These are phyloP conservation scores for Peromyscus nudipes DNA, from an alignment of 2,797 vertebrate genomes.

Conservation along the genomic window DNA sequence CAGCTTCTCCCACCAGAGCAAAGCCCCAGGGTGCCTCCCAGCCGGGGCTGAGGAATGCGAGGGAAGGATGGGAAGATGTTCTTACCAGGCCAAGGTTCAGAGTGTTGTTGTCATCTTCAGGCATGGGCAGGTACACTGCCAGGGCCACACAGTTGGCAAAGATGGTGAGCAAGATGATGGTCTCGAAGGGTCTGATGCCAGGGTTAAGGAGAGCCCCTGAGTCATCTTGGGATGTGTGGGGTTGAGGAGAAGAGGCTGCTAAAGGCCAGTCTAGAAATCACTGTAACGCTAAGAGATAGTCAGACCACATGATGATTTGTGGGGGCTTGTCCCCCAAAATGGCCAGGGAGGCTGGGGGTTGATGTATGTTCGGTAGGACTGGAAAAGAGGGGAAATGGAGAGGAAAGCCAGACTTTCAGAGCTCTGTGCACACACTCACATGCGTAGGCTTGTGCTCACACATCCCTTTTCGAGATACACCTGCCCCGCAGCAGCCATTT, in stretches of 20 bases:
- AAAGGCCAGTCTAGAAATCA: background rate
- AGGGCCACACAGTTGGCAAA: constrained; percentile 97
- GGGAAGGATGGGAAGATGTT: rapidly evolving
- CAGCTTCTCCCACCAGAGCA: background rate
- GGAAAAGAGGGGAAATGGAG: rapidly evolving
- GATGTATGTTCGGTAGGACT: background rate
- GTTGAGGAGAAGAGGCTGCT: rapidly evolving
- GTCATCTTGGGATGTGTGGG: background rate
- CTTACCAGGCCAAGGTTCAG: constrained; percentile 95
- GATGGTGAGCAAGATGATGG: constrained; percentile 97
- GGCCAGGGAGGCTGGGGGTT: background rate
- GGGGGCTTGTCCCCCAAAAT: background rate
- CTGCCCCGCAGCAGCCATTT: background rate
- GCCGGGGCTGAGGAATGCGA: background rate
- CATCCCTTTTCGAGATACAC: background rate
- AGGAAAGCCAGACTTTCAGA: background rate
- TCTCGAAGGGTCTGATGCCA: constrained; percentile 94
- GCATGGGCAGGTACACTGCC: constrained; percentile 97
- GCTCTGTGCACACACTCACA: rapidly evolving
- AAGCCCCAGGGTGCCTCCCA: background rate
- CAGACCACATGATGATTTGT: too few relatives aligned
- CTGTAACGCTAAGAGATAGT: rapidly evolving
- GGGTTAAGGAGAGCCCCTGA: constrained; percentile 77
- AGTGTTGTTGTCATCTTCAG: constrained; percentile 95
- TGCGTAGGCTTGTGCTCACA: rapidly evolving